Base-by-base conservation (phyloP, 2,797 vertebrate species). In the Meriones psammophilus region DNA sequence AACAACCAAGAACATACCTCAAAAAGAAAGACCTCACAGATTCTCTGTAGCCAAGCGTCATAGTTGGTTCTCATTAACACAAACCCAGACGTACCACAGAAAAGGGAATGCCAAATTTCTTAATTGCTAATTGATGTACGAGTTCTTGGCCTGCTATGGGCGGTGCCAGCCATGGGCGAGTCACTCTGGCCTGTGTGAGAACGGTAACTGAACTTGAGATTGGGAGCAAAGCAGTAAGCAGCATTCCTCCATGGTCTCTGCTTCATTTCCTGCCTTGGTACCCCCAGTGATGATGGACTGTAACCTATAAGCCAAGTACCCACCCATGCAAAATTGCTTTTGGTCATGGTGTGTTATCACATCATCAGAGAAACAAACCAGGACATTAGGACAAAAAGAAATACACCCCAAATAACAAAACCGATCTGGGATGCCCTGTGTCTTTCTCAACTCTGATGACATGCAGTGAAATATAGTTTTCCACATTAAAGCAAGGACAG, bases 381-480 rank as follows among this genome's bases (percentile, higher is more conserved):
- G 42, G 22, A 50, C 83, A n/a, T 24, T 42, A n/a, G 36, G 56
- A 69, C 64, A 60, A 88, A 96, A 83, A 89, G 76, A 69, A 80
- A 64, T 39, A 90, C 74, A 26, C 77, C 24, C 80, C 81, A 73
- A 80, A 20, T 73, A 54, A n/a, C 24, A 95, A 89, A 94, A 90
- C 26, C 93, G 80, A 74, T 56, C 39, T 33, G 71, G 17, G 42
- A 88, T 80, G 17, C 14, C 54, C 71, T 80, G 15, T 13, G 17
- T 56, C 54, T 74, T 96, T 89, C 10, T 56, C 60, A 91, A 4
- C 30, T 95, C 66, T 90, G 42, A 8, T 69, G 50, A 58, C 5
- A 42, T 94, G 87, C 87, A 56, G 78, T 58, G 30, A 92, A 92
- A 92, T n/a, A 50, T 3, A 36, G 9, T 78, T 81, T 50, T 88